Conservation (phyloP, 2,797 vertebrate species). For the Apogon talboti region DNA sequence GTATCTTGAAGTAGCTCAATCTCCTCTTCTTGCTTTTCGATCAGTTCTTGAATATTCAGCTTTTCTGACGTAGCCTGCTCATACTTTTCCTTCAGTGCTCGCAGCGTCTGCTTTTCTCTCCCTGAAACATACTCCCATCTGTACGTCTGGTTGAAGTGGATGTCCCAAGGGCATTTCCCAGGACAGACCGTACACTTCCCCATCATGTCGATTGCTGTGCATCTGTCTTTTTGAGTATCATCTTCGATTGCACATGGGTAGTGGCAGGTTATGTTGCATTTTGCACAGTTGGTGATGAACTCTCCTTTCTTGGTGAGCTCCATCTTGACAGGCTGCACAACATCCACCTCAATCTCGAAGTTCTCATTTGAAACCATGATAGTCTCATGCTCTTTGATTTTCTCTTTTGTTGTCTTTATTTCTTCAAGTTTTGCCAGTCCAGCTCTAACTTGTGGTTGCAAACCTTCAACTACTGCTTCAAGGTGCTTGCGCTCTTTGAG, state of each 20-base stretch:
- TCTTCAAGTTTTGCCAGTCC: slow-evolving; percentile 61
- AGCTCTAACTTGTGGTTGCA: slow-evolving; percentile 55
- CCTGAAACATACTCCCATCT: slow-evolving; percentile 51
- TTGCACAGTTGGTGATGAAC: slow-evolving; percentile 67
- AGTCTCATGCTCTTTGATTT: slow-evolving; percentile 58
- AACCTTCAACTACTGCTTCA: slow-evolving; percentile 32
- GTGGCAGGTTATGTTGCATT: slow-evolving; percentile 65
- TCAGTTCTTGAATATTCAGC: slow-evolving; percentile 36
- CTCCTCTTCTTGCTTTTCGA: slow-evolving; percentile 54
- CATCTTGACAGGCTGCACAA: slow-evolving; percentile 30
- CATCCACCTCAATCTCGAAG: slow-evolving; percentile 58
- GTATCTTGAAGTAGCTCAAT: slow-evolving; percentile 28
- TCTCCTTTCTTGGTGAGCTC: slow-evolving; percentile 18
- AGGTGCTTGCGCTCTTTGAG: slow-evolving; percentile 43
- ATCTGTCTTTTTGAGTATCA: slow-evolving; percentile 19
- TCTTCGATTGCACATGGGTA: slow-evolving; percentile 44
- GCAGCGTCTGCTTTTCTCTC: slow-evolving; percentile 47
- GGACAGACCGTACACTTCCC: slow-evolving; percentile 60
- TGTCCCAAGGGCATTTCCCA: slow-evolving; percentile 54
- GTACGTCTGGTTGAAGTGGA: slow-evolving; percentile 62
- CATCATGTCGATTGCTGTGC: slow-evolving; percentile 22
- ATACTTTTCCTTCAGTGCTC: slow-evolving; percentile 58
- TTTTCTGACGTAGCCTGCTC: slow-evolving; percentile 44
- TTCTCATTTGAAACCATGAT: slow-evolving; percentile 59
- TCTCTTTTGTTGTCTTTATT: slow-evolving; percentile 50